Percentiles rank a stretch among this genome's conserved stretches.
Conservation (phyloP, 1,140 invertebrate species). For the Andricus grossulariae region DNA sequence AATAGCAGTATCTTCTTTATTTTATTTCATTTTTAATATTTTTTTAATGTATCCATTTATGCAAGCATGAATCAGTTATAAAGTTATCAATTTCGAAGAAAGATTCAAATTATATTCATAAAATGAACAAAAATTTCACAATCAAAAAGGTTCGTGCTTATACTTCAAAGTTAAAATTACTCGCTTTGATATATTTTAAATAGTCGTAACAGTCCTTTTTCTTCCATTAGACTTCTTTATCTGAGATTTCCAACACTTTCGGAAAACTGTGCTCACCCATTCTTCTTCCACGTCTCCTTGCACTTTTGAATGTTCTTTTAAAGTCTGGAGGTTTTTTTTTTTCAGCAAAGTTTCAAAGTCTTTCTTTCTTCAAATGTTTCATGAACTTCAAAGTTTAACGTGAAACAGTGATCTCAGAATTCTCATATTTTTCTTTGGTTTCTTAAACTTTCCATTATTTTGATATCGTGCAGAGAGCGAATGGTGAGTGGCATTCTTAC, state of each 20-base stretch:
- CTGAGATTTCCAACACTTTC: neutral
- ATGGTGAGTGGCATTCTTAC: neutral
- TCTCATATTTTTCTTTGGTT: constrained; percentile 3
- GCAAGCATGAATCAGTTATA: too few species aligned
- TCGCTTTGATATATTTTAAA: neutral
- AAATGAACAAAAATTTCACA: neutral
- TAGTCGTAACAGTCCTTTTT: neutral
- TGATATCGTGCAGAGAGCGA: neutral
- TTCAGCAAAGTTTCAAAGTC: constrained; percentile 1
- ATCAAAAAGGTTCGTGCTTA: too few species aligned
- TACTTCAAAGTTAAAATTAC: neutral
- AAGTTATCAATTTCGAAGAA: too few species aligned
- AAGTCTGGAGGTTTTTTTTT: neutral
- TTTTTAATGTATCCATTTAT: too few species aligned
- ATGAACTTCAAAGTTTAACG: constrained; percentile 9
- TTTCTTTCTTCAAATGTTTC: constrained; percentile 21
- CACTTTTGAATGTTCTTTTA: constrained; percentile 31
- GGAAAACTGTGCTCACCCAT: neutral
- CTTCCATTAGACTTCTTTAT: neutral
- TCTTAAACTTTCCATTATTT: constrained; percentile 3
- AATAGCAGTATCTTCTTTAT: too few species aligned
- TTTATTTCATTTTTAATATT: too few species aligned
- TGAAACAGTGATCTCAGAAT: neutral
- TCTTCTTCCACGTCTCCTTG: constrained; percentile 26
- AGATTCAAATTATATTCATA: neutral